Percentiles rank a stretch among this genome's conserved stretches.
These are phyloP conservation scores for Theropithecus gelada DNA, from an alignment of 2,113 vertebrate species.

Conservation along the genomic window DNA sequence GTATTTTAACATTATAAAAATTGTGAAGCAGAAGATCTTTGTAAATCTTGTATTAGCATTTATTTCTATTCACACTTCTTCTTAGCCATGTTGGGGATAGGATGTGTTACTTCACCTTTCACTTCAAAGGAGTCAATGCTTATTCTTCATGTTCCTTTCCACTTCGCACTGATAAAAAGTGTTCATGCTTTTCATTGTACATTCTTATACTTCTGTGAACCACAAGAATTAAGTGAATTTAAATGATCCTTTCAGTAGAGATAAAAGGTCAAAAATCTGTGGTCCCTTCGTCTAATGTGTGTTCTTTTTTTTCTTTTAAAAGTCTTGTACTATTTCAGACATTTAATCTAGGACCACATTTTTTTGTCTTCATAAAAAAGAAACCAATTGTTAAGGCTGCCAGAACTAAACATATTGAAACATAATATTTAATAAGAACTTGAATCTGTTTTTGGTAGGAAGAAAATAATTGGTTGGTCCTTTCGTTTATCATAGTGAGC, in stretches of 20 bases:
- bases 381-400: neutral
- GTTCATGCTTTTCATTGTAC: neutral
- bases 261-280: slow-evolving; percentile 43
- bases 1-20: neutral
- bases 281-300: neutral
- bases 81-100: neutral
- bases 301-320: slow-evolving; percentile 33
- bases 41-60: neutral
- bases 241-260: slow-evolving; percentile 38
- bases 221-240: slow-evolving; percentile 34
- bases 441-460: neutral
- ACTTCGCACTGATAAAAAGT: slow-evolving; percentile 22
- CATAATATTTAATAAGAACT: slow-evolving; percentile 45
- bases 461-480: slow-evolving; percentile 28
- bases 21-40: neutral
- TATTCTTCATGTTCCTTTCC: neutral
- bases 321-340: slow-evolving; percentile 9
- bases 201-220: slow-evolving; percentile 5
- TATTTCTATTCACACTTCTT: neutral
- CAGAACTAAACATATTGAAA: neutral
- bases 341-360: neutral
- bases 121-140: neutral
- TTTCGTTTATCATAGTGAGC: slow-evolving; percentile 35
- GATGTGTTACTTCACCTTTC: neutral
- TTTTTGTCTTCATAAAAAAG: neutral